A percentile compares a stretch with the other conserved stretches of the same genome.
Conservation (phyloP, 2,888 invertebrate genomes). For the Catotricha subobsoleta region DNA sequence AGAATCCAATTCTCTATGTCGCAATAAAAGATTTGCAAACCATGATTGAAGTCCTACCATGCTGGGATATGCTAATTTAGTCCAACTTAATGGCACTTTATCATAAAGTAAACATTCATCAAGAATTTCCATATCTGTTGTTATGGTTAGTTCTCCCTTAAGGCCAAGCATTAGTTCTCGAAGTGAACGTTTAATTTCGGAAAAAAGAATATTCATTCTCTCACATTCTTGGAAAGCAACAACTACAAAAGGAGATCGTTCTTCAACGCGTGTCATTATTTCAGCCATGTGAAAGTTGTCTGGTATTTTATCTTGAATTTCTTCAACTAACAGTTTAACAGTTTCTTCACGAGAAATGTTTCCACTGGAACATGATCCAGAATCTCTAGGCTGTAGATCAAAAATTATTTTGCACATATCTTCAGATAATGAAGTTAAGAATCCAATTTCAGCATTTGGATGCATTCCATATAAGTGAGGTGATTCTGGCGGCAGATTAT, state of each 20-base stretch:
- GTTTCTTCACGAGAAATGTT: constrained; percentile 64
- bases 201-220: constrained; percentile 76
- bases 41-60: constrained; percentile 64
- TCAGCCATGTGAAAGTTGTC: constrained; percentile 77
- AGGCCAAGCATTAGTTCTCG: constrained; percentile 75
- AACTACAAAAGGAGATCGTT: constrained; percentile 79
- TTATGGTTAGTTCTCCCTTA: constrained; percentile 88
- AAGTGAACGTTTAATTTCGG: constrained; percentile 66
- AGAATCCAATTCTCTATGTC: constrained; percentile 64
- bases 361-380: constrained; percentile 46
- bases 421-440: constrained; percentile 72
- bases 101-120: constrained; percentile 78
- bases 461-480: constrained; percentile 84
- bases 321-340: constrained; percentile 57
- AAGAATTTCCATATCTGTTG: constrained; percentile 81
- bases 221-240: constrained; percentile 90
- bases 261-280: constrained; percentile 71
- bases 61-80: constrained; percentile 76
- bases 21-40: constrained; percentile 68
- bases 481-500: constrained; percentile 70
- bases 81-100: constrained; percentile 68
- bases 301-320: constrained; percentile 74
- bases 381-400: constrained; percentile 80
- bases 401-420: constrained; percentile 66
- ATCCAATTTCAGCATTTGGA: constrained; percentile 90